Evolutionary conservation across 2,113 vertebrate species (phyloP).

Genomic region (Microcebus tavaratra): DNA sequence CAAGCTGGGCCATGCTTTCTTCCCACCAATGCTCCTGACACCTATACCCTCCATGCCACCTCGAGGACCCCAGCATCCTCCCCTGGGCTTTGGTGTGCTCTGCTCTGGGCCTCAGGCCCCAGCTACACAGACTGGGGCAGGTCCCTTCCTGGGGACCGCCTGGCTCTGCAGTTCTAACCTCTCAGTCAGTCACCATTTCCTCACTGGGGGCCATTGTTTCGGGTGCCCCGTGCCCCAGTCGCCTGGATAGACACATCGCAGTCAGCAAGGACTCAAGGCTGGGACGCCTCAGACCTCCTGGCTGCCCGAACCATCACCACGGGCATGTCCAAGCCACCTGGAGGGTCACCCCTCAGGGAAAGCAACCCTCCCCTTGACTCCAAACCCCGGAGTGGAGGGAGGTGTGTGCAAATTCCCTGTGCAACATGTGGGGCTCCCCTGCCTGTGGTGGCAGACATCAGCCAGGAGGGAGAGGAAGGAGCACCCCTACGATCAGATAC

Average conservation of each 20-base stretch:
- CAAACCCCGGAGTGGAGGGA: not conserved
- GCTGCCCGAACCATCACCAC: not conserved
- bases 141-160: not conserved
- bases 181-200: not conserved
- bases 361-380: not conserved
- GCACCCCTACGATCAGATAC: not conserved
- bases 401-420: not conserved
- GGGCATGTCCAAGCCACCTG: not conserved
- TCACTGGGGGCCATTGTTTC: not conserved
- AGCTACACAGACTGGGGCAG: not conserved
- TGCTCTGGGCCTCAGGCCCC: not conserved
- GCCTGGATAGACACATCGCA: not conserved
- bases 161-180: not conserved
- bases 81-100: not conserved
- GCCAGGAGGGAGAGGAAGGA: not conserved
- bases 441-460: not conserved
- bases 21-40: not conserved
- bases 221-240: not conserved
- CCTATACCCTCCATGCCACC: not conserved
- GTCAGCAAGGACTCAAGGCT: not conserved
- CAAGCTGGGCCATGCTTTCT: not conserved
- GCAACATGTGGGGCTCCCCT: not conserved
- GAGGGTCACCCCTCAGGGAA: not conserved
- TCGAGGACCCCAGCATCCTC: not conserved
- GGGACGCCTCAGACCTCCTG: not conserved